These are phyloP conservation scores for Sycophila sp. DNA, from an alignment of 1,140 invertebrate genomes.

Conservation along the genomic window DNA sequence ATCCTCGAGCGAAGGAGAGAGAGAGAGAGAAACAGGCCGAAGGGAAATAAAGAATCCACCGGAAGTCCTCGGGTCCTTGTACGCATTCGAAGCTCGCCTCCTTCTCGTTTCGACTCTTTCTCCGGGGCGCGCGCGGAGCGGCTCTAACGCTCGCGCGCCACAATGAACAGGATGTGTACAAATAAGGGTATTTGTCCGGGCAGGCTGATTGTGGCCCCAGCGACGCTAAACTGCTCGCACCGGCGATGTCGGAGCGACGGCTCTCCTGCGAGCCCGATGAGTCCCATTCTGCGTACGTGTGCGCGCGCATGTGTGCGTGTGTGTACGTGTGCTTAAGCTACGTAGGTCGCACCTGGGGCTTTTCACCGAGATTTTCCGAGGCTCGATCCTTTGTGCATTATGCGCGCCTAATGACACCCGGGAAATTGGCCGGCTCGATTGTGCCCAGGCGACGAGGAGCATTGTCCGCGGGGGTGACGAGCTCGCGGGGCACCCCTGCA, in stretches of 20 bases:
- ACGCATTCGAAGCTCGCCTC: neutral
- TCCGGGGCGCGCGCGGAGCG: neutral
- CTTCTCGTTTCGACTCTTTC: neutral
- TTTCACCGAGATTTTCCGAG: neutral
- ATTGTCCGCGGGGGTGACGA: neutral
- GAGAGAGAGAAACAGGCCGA: slow-evolving; percentile 14
- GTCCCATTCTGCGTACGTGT: slow-evolving; percentile 56
- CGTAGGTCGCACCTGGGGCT: slow-evolving; percentile 57
- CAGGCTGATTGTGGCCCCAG: slow-evolving; percentile 56
- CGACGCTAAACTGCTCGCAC: slow-evolving; percentile 51
- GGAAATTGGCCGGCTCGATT: slow-evolving; percentile 9
- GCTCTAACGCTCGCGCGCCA: slow-evolving; percentile 47
- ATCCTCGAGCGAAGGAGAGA: neutral
- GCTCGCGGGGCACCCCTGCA: no score
- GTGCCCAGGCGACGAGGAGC: neutral
- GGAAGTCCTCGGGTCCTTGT: slow-evolving; percentile 9
- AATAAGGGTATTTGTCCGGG: slow-evolving; percentile 65
- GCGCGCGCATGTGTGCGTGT: slow-evolving; percentile 47
- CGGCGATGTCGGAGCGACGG: no score
- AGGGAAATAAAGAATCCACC: slow-evolving; percentile 26
- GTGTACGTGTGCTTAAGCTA: no score
- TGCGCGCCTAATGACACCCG: slow-evolving; percentile 2
- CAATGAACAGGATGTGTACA: slow-evolving; percentile 68
- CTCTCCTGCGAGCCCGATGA: slow-evolving; percentile 54
- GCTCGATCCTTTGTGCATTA: neutral